These are phyloP conservation scores for Rana temporaria DNA, from an alignment of 2,113 vertebrate species.

Conservation along the genomic window DNA sequence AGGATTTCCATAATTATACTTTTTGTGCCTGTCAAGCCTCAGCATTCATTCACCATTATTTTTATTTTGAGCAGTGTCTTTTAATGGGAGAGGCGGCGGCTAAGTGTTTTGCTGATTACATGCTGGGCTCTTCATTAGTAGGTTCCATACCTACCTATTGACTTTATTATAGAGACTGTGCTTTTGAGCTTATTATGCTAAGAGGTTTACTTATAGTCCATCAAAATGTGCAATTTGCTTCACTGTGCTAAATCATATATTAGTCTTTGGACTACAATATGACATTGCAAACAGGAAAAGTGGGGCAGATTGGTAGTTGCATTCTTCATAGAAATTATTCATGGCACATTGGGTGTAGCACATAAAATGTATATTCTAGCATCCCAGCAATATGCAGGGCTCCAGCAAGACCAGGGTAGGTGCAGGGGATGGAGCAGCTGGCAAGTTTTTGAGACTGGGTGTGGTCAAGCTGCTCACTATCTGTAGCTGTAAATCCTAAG, in stretches of 20 bases:
- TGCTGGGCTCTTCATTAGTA: slow-evolving; percentile 18
- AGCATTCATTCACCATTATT: not conserved
- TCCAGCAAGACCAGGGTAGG: too few relatives aligned
- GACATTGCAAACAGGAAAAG: not conserved
- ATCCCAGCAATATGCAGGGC: not conserved
- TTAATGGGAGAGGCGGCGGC: not conserved
- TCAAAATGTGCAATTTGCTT: slow-evolving; percentile 8
- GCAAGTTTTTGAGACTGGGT: too few relatives aligned
- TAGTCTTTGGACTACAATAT: not conserved
- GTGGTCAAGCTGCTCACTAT: too few relatives aligned
- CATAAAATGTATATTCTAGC: not conserved
- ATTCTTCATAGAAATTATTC: not conserved
- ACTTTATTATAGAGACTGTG: slow-evolving; percentile 16
- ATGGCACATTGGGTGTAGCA: not conserved
- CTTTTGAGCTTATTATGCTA: slow-evolving; percentile 18
- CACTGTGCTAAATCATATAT: not conserved
- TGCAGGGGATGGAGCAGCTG: too few relatives aligned
- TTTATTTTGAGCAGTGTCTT: slow-evolving; percentile 5
- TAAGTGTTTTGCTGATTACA: slow-evolving; percentile 20
- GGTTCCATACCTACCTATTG: slow-evolving; percentile 1
- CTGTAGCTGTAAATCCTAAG: too few relatives aligned
- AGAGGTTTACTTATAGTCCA: not conserved
- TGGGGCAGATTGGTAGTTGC: not conserved
- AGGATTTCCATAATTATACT: slow-evolving; percentile 4
- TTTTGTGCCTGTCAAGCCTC: slow-evolving; percentile 13